Conservation (phyloP, 2,888 invertebrate species). For the Malachius bipustulatus region DNA sequence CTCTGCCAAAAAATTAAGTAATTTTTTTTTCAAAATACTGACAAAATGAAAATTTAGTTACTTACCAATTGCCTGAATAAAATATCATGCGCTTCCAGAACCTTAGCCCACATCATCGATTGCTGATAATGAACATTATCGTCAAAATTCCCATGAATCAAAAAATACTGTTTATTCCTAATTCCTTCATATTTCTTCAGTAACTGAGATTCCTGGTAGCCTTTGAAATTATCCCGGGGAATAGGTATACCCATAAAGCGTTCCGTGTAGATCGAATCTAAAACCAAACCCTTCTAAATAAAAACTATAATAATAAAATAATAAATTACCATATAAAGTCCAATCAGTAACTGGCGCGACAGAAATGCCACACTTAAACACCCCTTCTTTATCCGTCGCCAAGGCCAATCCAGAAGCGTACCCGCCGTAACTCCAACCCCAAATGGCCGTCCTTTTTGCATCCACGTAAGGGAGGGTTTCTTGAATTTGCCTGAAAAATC, state of each 20-base stretch:
- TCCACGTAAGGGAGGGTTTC: slow-evolving; percentile 62
- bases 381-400: slow-evolving; percentile 57
- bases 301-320: background rate
- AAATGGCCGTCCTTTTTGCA: slow-evolving; percentile 72
- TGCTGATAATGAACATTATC: slow-evolving; percentile 98
- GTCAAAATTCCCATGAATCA: slow-evolving; percentile 90
- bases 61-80: slow-evolving; percentile 84
- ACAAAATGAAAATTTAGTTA: slow-evolving; percentile 8
- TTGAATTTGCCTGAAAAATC: slow-evolving; percentile 54
- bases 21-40: background rate
- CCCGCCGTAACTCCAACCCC: slow-evolving; percentile 99
- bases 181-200: slow-evolving; percentile 49
- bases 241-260: slow-evolving; percentile 86
- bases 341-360: slow-evolving; percentile 97
- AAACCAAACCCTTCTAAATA: background rate
- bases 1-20: slow-evolving; percentile 56
- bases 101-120: slow-evolving; percentile 80
- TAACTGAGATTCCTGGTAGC: slow-evolving; percentile 67
- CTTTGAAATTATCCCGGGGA: slow-evolving; percentile 53
- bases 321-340: slow-evolving; percentile 74
- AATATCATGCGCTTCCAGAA: slow-evolving; percentile 73
- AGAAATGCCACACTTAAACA: slow-evolving; percentile 88
- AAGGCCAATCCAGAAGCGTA: slow-evolving; percentile 83
- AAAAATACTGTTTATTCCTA: slow-evolving; percentile 66
- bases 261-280: slow-evolving; percentile 96